phyloP scores from a whole-genome alignment of 1,140 invertebrate species.

The Heliconius melpomene region DNA sequence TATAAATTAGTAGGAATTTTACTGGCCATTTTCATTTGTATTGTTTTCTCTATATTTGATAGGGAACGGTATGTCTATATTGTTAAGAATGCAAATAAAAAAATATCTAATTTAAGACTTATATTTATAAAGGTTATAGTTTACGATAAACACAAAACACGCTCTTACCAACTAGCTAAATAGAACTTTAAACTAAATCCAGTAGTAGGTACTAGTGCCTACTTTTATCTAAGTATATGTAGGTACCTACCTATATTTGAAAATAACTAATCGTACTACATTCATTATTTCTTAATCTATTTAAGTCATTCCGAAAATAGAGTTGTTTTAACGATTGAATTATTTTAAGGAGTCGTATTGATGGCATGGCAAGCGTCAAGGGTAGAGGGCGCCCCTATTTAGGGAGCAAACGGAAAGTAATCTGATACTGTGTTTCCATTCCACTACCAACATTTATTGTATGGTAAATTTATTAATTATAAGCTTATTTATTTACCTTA shows the following conservation, averaged over 20 bases:
- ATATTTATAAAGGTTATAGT: no score
- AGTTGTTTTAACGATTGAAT: conserved; percentile 39
- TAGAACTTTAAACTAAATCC: no score
- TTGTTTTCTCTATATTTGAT: no score
- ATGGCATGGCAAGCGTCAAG: conserved; percentile 62
- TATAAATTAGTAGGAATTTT: not conserved
- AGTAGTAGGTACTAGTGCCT: not conserved
- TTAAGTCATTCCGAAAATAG: conserved; percentile 35
- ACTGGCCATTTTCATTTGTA: not conserved
- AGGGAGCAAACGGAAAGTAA: conserved; percentile 70
- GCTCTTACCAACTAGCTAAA: no score
- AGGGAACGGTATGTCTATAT: no score
- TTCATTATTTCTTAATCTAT: conserved; percentile 23
- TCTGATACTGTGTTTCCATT: conserved; percentile 47
- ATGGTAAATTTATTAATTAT: conserved; percentile 2
- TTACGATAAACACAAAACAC: no score
- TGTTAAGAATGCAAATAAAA: no score
- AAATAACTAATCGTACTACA: not conserved
- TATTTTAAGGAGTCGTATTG: conserved; percentile 58
- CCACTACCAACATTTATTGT: not conserved
- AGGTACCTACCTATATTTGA: not conserved
- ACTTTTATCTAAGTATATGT: no score
- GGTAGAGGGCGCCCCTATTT: conserved; percentile 73
- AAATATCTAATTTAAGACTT: no score
- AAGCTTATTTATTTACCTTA: not conserved